Conservation (phyloP, 2,113 vertebrate genomes). For the Aphyosemion australe region DNA sequence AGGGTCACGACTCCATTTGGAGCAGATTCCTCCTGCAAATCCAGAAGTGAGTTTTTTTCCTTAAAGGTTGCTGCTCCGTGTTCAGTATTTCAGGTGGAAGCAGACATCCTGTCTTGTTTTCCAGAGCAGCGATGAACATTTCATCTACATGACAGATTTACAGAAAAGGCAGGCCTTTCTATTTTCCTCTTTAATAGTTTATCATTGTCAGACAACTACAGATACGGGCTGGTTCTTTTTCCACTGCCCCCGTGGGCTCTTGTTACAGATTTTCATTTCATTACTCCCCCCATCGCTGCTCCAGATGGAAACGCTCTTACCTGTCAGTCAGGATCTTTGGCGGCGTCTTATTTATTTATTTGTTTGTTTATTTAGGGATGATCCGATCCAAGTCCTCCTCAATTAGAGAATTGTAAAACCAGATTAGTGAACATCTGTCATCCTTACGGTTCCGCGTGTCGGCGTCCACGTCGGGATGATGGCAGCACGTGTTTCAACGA, state of each 20-base stretch:
- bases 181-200: constrained; percentile 49
- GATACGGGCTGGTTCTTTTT: constrained; percentile 40
- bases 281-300: constrained; percentile 41
- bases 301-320: constrained; percentile 17
- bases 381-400: constrained; percentile 28
- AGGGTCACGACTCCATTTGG: constrained; percentile 22
- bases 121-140: constrained; percentile 27
- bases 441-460: constrained; percentile 1
- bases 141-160: constrained; percentile 63
- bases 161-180: constrained; percentile 45
- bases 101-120: constrained; percentile 9
- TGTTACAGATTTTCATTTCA: constrained; percentile 34
- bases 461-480: neutral
- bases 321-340: constrained; percentile 38
- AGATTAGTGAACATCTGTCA: constrained; percentile 67
- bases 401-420: constrained; percentile 45
- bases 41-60: constrained; percentile 28
- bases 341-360: neutral
- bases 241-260: constrained; percentile 28
- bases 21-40: constrained; percentile 14
- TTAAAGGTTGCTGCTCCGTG: constrained; percentile 30
- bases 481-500: neutral
- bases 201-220: constrained; percentile 57
- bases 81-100: constrained; percentile 47
- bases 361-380: neutral